Percentiles rank a stretch among this genome's conserved stretches.
Evolutionary conservation across 2,113 vertebrate species (phyloP).

Genomic region (Hoplias malabaricus): DNA sequence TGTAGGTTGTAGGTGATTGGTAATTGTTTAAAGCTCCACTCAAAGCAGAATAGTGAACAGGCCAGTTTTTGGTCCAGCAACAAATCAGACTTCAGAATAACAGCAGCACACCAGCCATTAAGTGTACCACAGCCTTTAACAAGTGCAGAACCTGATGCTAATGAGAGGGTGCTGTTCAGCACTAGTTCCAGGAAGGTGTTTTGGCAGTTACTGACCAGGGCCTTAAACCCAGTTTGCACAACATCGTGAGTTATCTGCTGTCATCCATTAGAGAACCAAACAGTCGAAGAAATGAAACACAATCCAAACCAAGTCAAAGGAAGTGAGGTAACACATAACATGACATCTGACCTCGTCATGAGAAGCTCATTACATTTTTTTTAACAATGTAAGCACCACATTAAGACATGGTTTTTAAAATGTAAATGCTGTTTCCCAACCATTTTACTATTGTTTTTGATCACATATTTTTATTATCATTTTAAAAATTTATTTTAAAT

Average conservation of each 20-base stretch:
- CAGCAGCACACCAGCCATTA: background rate
- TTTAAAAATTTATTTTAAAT: background rate
- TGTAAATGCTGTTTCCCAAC: slow-evolving; percentile 9
- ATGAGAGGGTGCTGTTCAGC: background rate
- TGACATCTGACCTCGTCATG: background rate
- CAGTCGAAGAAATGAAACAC: background rate
- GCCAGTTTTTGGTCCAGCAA: background rate
- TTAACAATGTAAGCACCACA: background rate
- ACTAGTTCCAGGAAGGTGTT: background rate
- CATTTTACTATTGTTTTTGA: background rate
- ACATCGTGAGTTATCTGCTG: background rate
- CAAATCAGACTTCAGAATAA: background rate
- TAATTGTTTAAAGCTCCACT: slow-evolving; percentile 17
- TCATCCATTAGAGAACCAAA: background rate
- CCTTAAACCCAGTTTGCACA: background rate
- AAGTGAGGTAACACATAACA: background rate
- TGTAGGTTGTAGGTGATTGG: background rate
- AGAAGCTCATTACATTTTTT: background rate
- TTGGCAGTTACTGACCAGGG: background rate
- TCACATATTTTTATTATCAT: background rate
- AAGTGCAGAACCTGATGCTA: background rate
- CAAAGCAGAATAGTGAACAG: slow-evolving; percentile 6
- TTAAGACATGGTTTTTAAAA: background rate
- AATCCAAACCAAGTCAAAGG: background rate
- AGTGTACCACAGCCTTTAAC: background rate